A percentile compares a stretch with the other conserved stretches of the same genome.
phyloP scores from a whole-genome alignment of 2,113 vertebrate genomes.

The Rhynchopsitta pachyrhyncha region DNA sequence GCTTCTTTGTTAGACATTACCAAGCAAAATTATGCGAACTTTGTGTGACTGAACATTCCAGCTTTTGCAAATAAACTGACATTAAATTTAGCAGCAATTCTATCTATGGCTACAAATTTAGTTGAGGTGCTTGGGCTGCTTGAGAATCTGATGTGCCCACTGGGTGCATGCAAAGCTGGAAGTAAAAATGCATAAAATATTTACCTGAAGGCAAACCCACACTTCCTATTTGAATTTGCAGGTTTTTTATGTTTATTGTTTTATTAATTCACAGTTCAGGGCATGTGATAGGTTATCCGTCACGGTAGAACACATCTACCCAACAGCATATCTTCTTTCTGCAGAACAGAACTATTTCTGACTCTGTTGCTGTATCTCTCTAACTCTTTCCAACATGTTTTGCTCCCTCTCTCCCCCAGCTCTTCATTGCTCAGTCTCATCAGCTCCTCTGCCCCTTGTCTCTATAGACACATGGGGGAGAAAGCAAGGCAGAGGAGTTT shows the following conservation, averaged over 20 bases:
- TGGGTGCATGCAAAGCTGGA: not conserved
- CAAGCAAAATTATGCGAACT: constrained; percentile 28
- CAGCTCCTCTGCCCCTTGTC: not conserved
- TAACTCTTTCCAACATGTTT: not conserved
- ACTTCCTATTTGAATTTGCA: not conserved
- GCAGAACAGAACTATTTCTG: not conserved
- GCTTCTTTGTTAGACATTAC: constrained; percentile 25
- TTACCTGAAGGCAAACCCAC: not conserved
- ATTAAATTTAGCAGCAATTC: constrained; percentile 25
- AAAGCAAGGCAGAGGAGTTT: not conserved
- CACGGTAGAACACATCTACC: not conserved
- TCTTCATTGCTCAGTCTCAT: not conserved
- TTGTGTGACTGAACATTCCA: not conserved
- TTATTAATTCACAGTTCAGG: not conserved
- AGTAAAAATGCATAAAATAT: not conserved
- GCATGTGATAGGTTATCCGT: not conserved
- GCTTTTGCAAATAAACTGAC: constrained; percentile 37
- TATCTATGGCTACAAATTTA: not conserved
- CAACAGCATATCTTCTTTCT: not conserved
- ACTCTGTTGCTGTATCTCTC: not conserved
- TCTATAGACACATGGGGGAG: not conserved
- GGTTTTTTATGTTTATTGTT: not conserved
- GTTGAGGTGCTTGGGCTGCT: not conserved
- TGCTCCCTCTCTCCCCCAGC: not conserved
- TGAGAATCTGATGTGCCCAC: not conserved